Evolutionary conservation across 2,888 invertebrate species (phyloP).

Genomic region (Morpho deidamia): DNA sequence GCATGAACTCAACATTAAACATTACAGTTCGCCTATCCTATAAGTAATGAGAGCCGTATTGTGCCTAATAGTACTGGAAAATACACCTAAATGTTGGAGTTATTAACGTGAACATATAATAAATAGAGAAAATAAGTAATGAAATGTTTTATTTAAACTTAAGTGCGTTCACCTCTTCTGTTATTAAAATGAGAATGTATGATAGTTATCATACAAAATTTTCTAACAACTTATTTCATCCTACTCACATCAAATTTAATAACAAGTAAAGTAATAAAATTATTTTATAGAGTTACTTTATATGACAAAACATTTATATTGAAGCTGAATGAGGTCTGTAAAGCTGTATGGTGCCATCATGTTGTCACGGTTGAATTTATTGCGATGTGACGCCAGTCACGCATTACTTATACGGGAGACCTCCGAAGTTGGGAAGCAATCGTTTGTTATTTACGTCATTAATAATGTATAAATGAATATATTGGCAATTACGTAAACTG

Average conservation of each 20-base stretch:
- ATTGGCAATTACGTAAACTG: neutral
- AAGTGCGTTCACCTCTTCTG: too few species aligned
- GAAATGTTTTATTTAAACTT: too few species aligned
- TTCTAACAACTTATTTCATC: neutral
- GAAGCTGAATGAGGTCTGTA: neutral
- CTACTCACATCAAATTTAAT: conserved; percentile 1
- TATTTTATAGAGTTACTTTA: conserved; percentile 3
- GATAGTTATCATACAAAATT: too few species aligned
- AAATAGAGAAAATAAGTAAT: too few species aligned
- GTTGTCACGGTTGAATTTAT: neutral
- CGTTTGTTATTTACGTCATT: neutral
- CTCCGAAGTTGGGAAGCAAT: conserved; percentile 1
- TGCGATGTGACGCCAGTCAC: neutral
- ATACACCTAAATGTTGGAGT: too few species aligned
- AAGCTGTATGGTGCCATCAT: neutral
- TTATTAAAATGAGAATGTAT: too few species aligned
- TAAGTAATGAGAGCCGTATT: too few species aligned
- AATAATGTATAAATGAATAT: neutral
- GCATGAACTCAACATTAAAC: too few species aligned
- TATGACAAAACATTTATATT: conserved; percentile 1
- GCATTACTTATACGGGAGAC: neutral
- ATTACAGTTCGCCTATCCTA: too few species aligned
- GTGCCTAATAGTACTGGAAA: too few species aligned
- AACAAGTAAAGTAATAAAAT: neutral
- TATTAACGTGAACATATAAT: too few species aligned